Base-by-base conservation (phyloP, 2,888 invertebrate genomes). In the Prostheceraeus crozeri region DNA sequence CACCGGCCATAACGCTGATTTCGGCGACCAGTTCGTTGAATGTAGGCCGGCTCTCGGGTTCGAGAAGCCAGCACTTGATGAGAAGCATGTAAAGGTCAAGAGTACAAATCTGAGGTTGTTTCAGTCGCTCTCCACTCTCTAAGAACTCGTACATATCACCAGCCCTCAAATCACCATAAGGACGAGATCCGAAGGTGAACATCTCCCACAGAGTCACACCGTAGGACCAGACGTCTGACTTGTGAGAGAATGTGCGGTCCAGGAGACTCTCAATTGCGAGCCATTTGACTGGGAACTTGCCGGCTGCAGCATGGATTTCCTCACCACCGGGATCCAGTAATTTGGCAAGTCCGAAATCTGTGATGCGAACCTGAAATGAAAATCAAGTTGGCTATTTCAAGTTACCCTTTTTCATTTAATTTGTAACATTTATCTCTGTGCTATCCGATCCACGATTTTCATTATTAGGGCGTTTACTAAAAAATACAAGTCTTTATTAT, bases 271-370 rank as follows among this genome's bases (percentile, higher is more conserved):
- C 98, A 25, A 94, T 77, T 0, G 98, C 98, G 63, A 98, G 78
- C 98, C 98, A 98, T 77, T 96, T 96, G 66, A 96, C 91, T 0
- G 96, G 96, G 89, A 96, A 93, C n/a, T n/a, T n/a, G n/a, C n/a
- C n/a, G n/a, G n/a, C n/a, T 21, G 55, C 23, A 19, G 33, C 30
- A 10, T 53, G 35, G 35, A 40, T 59, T 30, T 59, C 30, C 11
- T 35, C 23, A 4, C 40, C 36, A 23, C 27, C 25, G 10, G 19
- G 16, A 33, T 58, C 53, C 11, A 57, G 21, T 14, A 57, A 54
- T 28, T 57, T 57, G 4, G 57, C 57, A 16, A 57, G 31, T 48
- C 57, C 57, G 19, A 57, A 57, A 30, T 57, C 57, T 27, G 57
- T 57, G 8, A 58, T 56, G 19, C 33, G 57, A 19, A 58, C 33